Conservation (phyloP, 2,888 invertebrate genomes). For the Xylocampa areola region DNA sequence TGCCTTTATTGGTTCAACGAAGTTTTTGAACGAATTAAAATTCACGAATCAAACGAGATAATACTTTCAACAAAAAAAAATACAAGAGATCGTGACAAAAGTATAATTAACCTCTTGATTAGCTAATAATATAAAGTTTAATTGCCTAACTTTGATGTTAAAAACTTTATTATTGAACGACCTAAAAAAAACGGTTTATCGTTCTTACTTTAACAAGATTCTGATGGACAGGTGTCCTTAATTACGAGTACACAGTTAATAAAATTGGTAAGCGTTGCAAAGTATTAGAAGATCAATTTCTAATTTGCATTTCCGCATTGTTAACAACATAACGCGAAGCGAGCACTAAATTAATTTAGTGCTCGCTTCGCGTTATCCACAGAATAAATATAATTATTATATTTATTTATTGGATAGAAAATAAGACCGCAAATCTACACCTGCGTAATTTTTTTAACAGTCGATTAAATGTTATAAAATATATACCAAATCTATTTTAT, state of each 20-base stretch:
- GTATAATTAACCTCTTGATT: slow-evolving; percentile 5
- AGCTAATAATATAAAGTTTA: slow-evolving; percentile 14
- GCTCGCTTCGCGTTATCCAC: too few relatives aligned
- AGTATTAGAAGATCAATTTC: too few relatives aligned
- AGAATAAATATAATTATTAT: too few relatives aligned
- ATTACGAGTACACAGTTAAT: neutral
- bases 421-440: too few relatives aligned
- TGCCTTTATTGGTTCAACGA: neutral
- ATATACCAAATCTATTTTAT: too few relatives aligned
- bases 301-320: too few relatives aligned
- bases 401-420: too few relatives aligned
- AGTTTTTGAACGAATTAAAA: too few relatives aligned
- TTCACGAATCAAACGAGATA: slow-evolving; percentile 13
- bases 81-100: slow-evolving; percentile 15
- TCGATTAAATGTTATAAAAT: neutral
- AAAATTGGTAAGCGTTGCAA: neutral
- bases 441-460: too few relatives aligned
- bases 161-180: neutral
- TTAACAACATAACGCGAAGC: too few relatives aligned
- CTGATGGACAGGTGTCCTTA: slow-evolving; percentile 16
- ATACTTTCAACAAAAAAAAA: slow-evolving; percentile 18
- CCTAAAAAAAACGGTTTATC: neutral
- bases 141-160: slow-evolving; percentile 4
- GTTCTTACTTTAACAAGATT: slow-evolving; percentile 24
- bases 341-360: too few relatives aligned